phyloP scores from a whole-genome alignment of 1,140 invertebrate genomes.

The Orchesella cincta region DNA sequence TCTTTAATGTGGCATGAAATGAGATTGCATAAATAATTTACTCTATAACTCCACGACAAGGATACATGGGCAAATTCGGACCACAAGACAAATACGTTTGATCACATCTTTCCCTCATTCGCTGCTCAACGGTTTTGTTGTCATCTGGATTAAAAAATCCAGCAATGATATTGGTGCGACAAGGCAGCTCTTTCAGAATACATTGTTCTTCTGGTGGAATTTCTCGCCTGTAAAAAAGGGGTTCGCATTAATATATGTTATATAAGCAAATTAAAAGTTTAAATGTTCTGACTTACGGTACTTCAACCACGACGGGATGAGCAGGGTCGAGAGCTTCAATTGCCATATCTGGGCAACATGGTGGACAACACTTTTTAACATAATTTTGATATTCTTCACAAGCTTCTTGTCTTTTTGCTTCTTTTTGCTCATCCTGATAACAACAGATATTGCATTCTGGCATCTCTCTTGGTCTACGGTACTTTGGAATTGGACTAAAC shows the following conservation, averaged over 20 bases:
- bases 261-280: not conserved
- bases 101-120: constrained; percentile 31
- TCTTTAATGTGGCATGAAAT: too few species aligned
- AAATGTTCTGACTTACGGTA: constrained; percentile 20
- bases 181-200: constrained; percentile 14
- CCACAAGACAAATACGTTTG: constrained; percentile 33
- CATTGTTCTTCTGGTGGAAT: constrained; percentile 29
- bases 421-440: constrained; percentile 24
- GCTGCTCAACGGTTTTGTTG: constrained; percentile 33
- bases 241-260: not conserved
- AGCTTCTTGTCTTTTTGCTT: constrained; percentile 28
- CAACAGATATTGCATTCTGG: constrained; percentile 32
- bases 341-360: constrained; percentile 15
- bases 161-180: constrained; percentile 35
- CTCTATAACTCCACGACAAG: constrained; percentile 40
- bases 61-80: constrained; percentile 31
- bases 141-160: constrained; percentile 43
- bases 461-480: constrained; percentile 27
- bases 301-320: constrained; percentile 25
- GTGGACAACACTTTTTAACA: not conserved
- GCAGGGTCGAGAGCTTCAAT: constrained; percentile 33
- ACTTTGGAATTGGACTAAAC: constrained; percentile 32
- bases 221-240: not conserved
- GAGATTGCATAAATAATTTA: constrained; percentile 12
- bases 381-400: constrained; percentile 28